A percentile compares a stretch with the other conserved stretches of the same genome.
Evolutionary conservation across 2,113 vertebrate species (phyloP).

Genomic region (Tricholaema leucomelas): DNA sequence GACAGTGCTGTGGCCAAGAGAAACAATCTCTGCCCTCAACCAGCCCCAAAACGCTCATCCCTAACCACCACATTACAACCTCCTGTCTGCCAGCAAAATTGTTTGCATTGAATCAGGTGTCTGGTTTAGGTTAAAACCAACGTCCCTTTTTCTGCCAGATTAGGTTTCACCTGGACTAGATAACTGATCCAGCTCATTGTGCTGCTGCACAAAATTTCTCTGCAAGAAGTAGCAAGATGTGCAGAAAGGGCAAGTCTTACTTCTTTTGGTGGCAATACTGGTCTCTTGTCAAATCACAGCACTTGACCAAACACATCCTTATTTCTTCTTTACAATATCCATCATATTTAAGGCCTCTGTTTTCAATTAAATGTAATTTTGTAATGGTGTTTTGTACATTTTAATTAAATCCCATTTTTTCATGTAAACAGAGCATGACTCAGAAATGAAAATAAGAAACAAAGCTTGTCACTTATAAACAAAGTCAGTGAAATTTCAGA

Average conservation of each 20-base stretch:
- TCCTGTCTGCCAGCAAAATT: background rate
- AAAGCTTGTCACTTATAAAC: background rate
- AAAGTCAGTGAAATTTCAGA: background rate
- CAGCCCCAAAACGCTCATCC: background rate
- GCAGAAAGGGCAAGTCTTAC: background rate
- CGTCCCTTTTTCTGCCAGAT: background rate
- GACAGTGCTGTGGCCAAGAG: background rate
- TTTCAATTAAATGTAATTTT: constrained; percentile 26
- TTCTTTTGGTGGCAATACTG: background rate
- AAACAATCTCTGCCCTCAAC: constrained; percentile 11
- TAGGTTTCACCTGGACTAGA: background rate
- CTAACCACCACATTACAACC: background rate
- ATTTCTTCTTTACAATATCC: background rate
- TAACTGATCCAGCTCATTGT: background rate
- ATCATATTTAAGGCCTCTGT: background rate
- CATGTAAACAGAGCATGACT: constrained; percentile 1
- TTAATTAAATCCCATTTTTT: constrained; percentile 11
- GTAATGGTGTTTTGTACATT: background rate
- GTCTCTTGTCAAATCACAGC: background rate
- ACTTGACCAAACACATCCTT: background rate
- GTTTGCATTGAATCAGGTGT: background rate
- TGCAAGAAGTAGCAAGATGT: background rate
- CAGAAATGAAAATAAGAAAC: background rate
- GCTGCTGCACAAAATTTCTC: background rate
- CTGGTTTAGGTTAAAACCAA: background rate